These are phyloP conservation scores for Metacarcinus magister DNA, from an alignment of 2,888 invertebrate genomes.

Conservation along the genomic window DNA sequence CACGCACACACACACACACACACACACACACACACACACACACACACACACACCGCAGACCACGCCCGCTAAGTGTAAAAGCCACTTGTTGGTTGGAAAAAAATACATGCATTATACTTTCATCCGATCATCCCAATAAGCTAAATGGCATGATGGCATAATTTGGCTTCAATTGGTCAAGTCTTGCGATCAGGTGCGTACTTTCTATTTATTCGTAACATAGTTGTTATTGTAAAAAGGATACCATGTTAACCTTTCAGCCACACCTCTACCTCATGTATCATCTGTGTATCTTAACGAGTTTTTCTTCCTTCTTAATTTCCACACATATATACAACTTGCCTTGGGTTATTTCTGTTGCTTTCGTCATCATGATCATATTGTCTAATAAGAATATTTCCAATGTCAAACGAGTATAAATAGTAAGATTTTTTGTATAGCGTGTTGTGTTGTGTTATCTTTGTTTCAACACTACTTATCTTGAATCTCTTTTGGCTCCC, in stretches of 20 bases:
- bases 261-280: not conserved
- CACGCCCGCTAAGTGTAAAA: not conserved
- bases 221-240: not conserved
- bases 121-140: not conserved
- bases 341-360: not conserved
- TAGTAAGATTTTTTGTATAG: no score
- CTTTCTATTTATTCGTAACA: not conserved
- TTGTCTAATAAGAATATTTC: not conserved
- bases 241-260: not conserved
- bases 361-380: not conserved
- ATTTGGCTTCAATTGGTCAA: not conserved
- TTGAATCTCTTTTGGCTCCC: not conserved
- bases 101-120: not conserved
- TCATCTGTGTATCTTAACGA: not conserved
- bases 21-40: not conserved
- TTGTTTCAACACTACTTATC: not conserved
- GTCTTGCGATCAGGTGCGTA: not conserved
- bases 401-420: not conserved
- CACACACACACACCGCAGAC: not conserved
- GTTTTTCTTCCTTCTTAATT: not conserved
- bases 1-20: no score
- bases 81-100: not conserved
- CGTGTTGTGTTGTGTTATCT: no score
- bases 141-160: not conserved
- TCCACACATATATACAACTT: not conserved